Base-by-base conservation (phyloP, 2,797 vertebrate genomes). In the Falco concolor region DNA sequence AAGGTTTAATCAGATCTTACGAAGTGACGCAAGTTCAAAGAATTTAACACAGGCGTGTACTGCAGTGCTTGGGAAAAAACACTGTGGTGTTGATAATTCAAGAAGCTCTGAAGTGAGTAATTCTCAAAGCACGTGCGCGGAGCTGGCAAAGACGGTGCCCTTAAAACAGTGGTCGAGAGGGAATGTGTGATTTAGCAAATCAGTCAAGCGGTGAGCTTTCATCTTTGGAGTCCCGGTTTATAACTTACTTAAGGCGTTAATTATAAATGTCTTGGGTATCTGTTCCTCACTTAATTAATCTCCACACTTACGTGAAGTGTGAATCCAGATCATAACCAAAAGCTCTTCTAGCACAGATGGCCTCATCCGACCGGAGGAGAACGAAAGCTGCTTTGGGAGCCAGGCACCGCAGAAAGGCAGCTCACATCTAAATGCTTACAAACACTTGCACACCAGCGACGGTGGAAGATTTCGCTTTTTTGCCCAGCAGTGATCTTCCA, bases 121-220 rank as follows among this genome's bases (percentile, higher is more conserved):
- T 79, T 95, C 72, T 90, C 72, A 28, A 44, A 86, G 74, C 70
- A 60, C 5, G 1, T 45, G 52, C 50, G 7, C 0, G 4, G 75
- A 76, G 68, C 44, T 91, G 60, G 54, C 77, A 90, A 45, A 73
- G 80, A 36, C 11, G 79, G 50, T 76, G 69, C 91, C 92, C 88
- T 93, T 76, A 82, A 78, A 95, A 38, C 40, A 73, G 86, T 75
- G 88, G 79, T 78, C 30, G 45, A 65, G 84, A 53, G 84, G 94
- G 91, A 95, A 89, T 30, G 64, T 91, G 87, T 69, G 85, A 84
- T 95, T 91, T 21, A 79, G 87, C 44, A 47, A 96, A 95, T 90
- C 91, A 95, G 80, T 64, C 95, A 93, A 75, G 95, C 90, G 65
- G n/a, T 70, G 56, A 89, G 65, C 85, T 96, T 96, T 96, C 93